Conservation (phyloP, 2,888 invertebrate species). For the Sepioteuthis lessoniana region DNA sequence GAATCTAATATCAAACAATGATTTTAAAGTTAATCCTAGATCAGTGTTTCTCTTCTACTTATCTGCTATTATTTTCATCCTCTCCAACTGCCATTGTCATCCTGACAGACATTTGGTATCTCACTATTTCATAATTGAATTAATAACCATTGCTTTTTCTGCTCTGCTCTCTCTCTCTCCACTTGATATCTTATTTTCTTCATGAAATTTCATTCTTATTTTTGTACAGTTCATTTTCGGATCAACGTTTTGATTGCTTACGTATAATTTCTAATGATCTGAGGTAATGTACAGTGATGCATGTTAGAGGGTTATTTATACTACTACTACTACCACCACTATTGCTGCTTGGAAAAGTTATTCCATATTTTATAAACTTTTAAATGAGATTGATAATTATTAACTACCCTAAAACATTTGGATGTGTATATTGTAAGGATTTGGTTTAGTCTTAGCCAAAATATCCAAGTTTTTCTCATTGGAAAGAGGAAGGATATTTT, state of each 20-base stretch:
- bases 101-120: neutral
- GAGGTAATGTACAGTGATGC: conserved; percentile 41
- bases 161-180: conserved; percentile 39
- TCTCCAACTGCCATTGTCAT: too few relatives aligned
- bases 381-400: neutral
- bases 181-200: neutral
- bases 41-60: neutral
- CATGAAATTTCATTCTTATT: conserved; percentile 25
- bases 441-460: too few relatives aligned
- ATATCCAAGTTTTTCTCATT: too few relatives aligned
- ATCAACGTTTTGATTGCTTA: conserved; percentile 40
- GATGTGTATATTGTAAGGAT: too few relatives aligned
- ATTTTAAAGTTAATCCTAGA: neutral
- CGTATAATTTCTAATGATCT: conserved; percentile 42
- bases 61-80: neutral
- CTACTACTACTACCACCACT: neutral
- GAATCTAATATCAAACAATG: neutral
- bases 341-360: conserved; percentile 7
- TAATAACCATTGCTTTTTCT: neutral
- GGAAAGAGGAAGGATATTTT: too few relatives aligned
- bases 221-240: conserved; percentile 34
- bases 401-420: neutral
- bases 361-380: conserved; percentile 24
- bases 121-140: neutral
- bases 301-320: conserved; percentile 39